Evolutionary conservation across 2,888 invertebrate species (phyloP).

Genomic region (Allophyes oxyacanthae): DNA sequence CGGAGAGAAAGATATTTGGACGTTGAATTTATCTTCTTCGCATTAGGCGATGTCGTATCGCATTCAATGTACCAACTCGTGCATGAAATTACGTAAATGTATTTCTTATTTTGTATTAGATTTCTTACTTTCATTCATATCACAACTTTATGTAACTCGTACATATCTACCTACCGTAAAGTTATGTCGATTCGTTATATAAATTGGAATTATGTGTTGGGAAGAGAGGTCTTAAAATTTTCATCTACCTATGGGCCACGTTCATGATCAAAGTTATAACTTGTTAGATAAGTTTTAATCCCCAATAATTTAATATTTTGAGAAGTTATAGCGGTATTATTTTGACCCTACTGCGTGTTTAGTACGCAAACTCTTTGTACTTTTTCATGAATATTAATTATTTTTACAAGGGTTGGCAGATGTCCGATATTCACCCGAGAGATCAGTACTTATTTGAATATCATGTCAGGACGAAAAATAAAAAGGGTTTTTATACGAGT

Average conservation of each 20-base stretch:
- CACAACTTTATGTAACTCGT: background rate
- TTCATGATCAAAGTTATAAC: conserved; percentile 42
- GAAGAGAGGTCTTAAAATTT: conserved; percentile 15
- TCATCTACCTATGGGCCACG: conserved; percentile 16
- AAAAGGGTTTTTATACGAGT: conserved; percentile 28
- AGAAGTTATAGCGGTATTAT: conserved; percentile 45
- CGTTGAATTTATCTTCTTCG: conserved; percentile 53
- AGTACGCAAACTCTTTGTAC: conserved; percentile 42
- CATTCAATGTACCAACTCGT: conserved; percentile 49
- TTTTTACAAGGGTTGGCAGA: conserved; percentile 48
- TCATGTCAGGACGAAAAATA: conserved; percentile 25
- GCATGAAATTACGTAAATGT: conserved; percentile 55
- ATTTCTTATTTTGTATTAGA: conserved; percentile 41
- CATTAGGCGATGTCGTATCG: conserved; percentile 50
- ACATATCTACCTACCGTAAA: no score
- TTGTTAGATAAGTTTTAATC: conserved; percentile 42
- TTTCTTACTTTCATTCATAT: conserved; percentile 13
- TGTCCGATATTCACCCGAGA: conserved; percentile 42
- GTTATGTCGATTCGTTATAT: conserved; percentile 4
- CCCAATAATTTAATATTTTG: conserved; percentile 47
- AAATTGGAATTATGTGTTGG: conserved; percentile 2
- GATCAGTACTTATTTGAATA: conserved; percentile 43
- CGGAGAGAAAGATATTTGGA: conserved; percentile 34
- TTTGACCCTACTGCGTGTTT: conserved; percentile 45
- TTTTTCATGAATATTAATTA: conserved; percentile 59